phyloP scores from a whole-genome alignment of 1,140 invertebrate genomes.

The Lepidostoma basale region DNA sequence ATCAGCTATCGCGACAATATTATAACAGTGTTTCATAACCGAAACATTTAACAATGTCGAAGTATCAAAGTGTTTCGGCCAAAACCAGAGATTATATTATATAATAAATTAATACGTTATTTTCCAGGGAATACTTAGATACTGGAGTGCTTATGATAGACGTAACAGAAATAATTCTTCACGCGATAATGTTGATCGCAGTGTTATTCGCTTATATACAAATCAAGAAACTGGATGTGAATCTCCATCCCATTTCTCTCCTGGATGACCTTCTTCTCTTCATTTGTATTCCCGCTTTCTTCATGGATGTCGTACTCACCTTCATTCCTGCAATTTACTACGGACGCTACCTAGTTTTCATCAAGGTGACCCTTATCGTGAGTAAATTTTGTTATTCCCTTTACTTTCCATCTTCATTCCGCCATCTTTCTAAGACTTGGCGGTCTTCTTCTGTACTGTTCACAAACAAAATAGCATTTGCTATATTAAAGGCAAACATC shows the following conservation, averaged over 20 bases:
- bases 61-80: too few relatives aligned
- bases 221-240: slow-evolving; percentile 68
- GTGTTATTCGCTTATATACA: slow-evolving; percentile 64
- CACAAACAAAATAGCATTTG: too few relatives aligned
- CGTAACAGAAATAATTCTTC: slow-evolving; percentile 57
- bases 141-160: slow-evolving; percentile 58
- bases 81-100: too few relatives aligned
- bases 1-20: too few relatives aligned
- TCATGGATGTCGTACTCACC: slow-evolving; percentile 70
- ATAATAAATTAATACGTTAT: neutral
- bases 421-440: too few relatives aligned
- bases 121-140: slow-evolving; percentile 52
- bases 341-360: slow-evolving; percentile 59
- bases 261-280: slow-evolving; percentile 74
- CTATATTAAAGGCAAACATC: too few relatives aligned
- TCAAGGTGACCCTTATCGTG: slow-evolving; percentile 64
- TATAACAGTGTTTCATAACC: too few relatives aligned
- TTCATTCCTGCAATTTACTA: slow-evolving; percentile 66
- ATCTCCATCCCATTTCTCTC: slow-evolving; percentile 68
- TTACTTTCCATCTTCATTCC: too few relatives aligned
- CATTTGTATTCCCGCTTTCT: slow-evolving; percentile 75
- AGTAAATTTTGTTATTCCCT: too few relatives aligned
- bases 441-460: too few relatives aligned
- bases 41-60: too few relatives aligned
- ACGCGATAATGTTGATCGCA: slow-evolving; percentile 62